These are phyloP conservation scores for Drosophila picticornis DNA, from an alignment of 2,888 invertebrate genomes.

Conservation along the genomic window DNA sequence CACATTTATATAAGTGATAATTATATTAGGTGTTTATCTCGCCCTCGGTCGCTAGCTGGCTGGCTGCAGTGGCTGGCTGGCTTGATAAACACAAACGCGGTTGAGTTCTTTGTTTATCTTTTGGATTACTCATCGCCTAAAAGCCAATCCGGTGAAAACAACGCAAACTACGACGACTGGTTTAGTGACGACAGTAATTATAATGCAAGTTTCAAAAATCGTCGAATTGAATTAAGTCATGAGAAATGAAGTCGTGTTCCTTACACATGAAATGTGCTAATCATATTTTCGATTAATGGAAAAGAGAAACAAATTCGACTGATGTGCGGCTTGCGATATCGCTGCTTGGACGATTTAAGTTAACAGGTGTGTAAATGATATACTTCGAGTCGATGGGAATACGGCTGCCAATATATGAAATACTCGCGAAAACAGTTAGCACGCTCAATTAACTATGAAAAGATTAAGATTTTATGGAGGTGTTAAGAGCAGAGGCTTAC, in stretches of 20 bases:
- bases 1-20: slow-evolving; percentile 78
- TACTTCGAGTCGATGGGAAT: slow-evolving; percentile 11
- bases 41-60: slow-evolving; percentile 20
- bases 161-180: slow-evolving; percentile 29
- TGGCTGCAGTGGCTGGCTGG: slow-evolving; percentile 32
- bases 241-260: slow-evolving; percentile 5
- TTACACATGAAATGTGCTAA: slow-evolving; percentile 42
- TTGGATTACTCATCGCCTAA: slow-evolving; percentile 67
- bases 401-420: slow-evolving; percentile 4
- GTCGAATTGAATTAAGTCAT: slow-evolving; percentile 8
- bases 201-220: slow-evolving; percentile 45
- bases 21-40: slow-evolving; percentile 73
- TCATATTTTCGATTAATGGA: slow-evolving; percentile 15
- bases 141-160: background rate
- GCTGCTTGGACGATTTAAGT: slow-evolving; percentile 16
- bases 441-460: slow-evolving; percentile 33
- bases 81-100: slow-evolving; percentile 48
- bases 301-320: slow-evolving; percentile 7
- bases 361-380: slow-evolving; percentile 48
- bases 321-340: slow-evolving; percentile 61
- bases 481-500: slow-evolving; percentile 35
- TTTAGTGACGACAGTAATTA: slow-evolving; percentile 25
- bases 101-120: slow-evolving; percentile 56
- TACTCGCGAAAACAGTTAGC: slow-evolving; percentile 5
- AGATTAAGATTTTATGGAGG: slow-evolving; percentile 19